Evolutionary conservation across 1,140 invertebrate genomes (phyloP).

Genomic region (Zaprionus africanus): DNA sequence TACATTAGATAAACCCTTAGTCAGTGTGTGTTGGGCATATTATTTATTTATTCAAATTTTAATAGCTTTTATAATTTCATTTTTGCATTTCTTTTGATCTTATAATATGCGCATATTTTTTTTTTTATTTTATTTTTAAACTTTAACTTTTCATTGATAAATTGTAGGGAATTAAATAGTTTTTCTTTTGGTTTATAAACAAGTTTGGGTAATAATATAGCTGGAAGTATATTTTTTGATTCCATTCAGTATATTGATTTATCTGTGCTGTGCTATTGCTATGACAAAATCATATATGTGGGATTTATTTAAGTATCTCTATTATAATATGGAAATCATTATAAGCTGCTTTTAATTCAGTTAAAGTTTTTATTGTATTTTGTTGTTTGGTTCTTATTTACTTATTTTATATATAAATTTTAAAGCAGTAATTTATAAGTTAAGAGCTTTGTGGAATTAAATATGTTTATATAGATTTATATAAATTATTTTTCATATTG

Average conservation of each 20-base stretch:
- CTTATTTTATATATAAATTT: constrained; percentile 28
- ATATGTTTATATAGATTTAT: constrained; percentile 1
- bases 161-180: constrained; percentile 12
- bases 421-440: constrained; percentile 25
- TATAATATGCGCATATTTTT: constrained; percentile 49
- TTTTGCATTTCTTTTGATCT: constrained; percentile 28
- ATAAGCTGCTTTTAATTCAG: constrained; percentile 33
- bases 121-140: constrained; percentile 29
- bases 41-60: constrained; percentile 47
- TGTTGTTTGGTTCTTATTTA: constrained; percentile 11
- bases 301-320: constrained; percentile 14
- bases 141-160: constrained; percentile 38
- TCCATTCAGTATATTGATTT: constrained; percentile 26
- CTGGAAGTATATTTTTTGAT: constrained; percentile 16
- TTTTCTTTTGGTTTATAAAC: constrained; percentile 40
- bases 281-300: constrained; percentile 33
- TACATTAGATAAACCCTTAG: constrained; percentile 7
- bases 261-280: constrained; percentile 47
- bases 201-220: constrained; percentile 1
- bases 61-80: constrained; percentile 38
- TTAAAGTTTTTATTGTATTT: constrained; percentile 18
- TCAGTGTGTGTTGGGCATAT: constrained; percentile 39
- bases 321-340: constrained; percentile 26
- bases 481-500: constrained; percentile 38
- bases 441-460: constrained; percentile 7